Evolutionary conservation across 2,113 vertebrate genomes (phyloP).

Genomic region (Thamnaconus septentrionalis): DNA sequence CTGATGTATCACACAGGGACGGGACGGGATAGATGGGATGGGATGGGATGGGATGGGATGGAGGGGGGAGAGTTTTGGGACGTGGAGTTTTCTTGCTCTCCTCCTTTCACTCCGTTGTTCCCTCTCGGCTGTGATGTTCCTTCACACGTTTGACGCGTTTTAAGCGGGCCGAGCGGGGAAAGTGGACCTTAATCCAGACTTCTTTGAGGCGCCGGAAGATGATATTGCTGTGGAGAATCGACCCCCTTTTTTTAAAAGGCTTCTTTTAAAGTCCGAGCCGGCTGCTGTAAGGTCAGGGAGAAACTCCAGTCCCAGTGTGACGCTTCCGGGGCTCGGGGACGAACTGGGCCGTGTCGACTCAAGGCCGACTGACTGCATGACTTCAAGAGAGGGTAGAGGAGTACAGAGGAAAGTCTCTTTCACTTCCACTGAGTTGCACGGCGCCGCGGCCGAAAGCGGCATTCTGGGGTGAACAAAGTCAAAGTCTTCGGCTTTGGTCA

Average conservation of each 20-base stretch:
- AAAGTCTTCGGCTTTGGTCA: no score
- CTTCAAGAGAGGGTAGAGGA: no score
- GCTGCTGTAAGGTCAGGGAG: conserved; percentile 55
- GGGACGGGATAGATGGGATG: neutral
- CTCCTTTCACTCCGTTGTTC: conserved; percentile 28
- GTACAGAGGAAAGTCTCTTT: no score
- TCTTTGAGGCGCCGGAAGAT: conserved; percentile 53
- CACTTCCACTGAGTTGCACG: no score
- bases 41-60: conserved; percentile 22
- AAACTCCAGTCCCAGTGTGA: conserved; percentile 50
- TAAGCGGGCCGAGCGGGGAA: conserved; percentile 14
- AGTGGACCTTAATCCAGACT: conserved; percentile 57
- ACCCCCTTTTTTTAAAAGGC: conserved; percentile 46
- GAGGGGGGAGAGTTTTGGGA: conserved; percentile 36
- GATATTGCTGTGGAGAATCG: conserved; percentile 59
- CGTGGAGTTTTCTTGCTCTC: conserved; percentile 36
- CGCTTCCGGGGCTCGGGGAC: conserved; percentile 24
- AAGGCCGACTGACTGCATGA: no score
- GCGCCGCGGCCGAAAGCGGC: no score
- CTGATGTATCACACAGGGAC: conserved; percentile 60
- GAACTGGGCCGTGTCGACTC: no score
- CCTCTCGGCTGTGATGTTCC: conserved; percentile 50
- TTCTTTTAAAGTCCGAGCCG: conserved; percentile 60
- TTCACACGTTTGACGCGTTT: conserved; percentile 62
- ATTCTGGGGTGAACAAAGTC: no score